Conservation (phyloP, 2,797 vertebrate genomes). For the Crenichthys baileyi region DNA sequence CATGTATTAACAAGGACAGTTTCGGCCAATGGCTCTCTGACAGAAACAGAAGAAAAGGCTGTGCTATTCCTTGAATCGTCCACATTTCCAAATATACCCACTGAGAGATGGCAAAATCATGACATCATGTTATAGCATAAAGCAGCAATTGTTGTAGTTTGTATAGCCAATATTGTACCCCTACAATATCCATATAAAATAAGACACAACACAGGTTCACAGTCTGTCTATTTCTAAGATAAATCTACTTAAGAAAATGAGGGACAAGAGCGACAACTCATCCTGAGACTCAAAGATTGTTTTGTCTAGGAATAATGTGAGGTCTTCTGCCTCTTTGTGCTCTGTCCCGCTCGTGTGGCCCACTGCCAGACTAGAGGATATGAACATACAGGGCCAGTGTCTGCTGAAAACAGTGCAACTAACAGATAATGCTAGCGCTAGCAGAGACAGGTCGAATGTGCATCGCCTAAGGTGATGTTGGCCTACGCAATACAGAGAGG, state of each 20-base stretch:
- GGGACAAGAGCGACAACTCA: slow-evolving; percentile 54
- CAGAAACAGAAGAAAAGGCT: slow-evolving; percentile 16
- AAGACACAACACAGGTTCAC: slow-evolving; percentile 41
- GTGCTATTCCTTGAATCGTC: slow-evolving; percentile 31
- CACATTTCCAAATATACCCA: slow-evolving; percentile 31
- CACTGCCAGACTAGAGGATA: slow-evolving; percentile 57
- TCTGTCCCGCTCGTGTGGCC: slow-evolving; percentile 50
- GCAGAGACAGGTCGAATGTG: slow-evolving; percentile 55
- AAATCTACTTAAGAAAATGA: slow-evolving; percentile 30
- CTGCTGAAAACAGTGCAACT: slow-evolving; percentile 42
- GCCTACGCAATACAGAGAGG: slow-evolving; percentile 31
- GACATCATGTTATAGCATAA: slow-evolving; percentile 73
- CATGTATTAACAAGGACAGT: slow-evolving; percentile 52
- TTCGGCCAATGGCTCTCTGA: slow-evolving; percentile 48
- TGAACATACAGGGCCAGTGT: slow-evolving; percentile 64
- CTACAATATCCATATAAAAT: slow-evolving; percentile 21
- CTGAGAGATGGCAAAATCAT: slow-evolving; percentile 48
- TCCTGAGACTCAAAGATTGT: slow-evolving; percentile 67
- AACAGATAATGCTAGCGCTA: slow-evolving; percentile 46
- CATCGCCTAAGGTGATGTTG: slow-evolving; percentile 42
- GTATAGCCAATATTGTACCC: slow-evolving; percentile 26
- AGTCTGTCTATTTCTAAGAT: slow-evolving; percentile 41
- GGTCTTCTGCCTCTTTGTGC: slow-evolving; percentile 64
- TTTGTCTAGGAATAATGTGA: slow-evolving; percentile 75
- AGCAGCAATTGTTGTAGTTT: slow-evolving; percentile 64